A percentile compares a stretch with the other conserved stretches of the same genome.
Evolutionary conservation across 1,140 invertebrate genomes (phyloP).

Genomic region (Chymomyza costata): DNA sequence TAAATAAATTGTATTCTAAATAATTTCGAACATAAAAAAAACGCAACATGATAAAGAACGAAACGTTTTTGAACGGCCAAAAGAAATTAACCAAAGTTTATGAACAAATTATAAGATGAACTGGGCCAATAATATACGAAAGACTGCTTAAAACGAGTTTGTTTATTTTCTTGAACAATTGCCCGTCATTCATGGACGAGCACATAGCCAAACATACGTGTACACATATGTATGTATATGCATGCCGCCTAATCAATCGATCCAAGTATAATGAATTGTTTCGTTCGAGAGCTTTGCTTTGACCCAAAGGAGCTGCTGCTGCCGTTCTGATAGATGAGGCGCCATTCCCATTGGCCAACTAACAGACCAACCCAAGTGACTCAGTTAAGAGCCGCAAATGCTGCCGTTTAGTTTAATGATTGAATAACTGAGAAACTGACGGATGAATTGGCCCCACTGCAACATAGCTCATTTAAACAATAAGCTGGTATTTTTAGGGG

Average conservation of each 20-base stretch:
- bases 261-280: conserved; percentile 60
- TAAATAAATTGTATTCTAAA: conserved; percentile 64
- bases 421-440: conserved; percentile 26
- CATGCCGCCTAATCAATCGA: conserved; percentile 14
- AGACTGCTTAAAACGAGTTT: conserved; percentile 42
- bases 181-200: conserved; percentile 49
- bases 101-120: too few species aligned
- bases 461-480: neutral
- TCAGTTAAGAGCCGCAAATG: conserved; percentile 11
- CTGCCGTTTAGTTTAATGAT: conserved; percentile 56
- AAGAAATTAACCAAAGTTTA: conserved; percentile 15
- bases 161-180: conserved; percentile 71
- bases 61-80: conserved; percentile 15
- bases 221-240: neutral
- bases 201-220: conserved; percentile 31
- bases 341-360: conserved; percentile 35
- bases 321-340: conserved; percentile 50
- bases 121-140: too few species aligned
- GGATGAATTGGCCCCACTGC: conserved; percentile 5
- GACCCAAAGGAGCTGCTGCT: conserved; percentile 19
- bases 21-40: conserved; percentile 52
- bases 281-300: conserved; percentile 25
- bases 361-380: conserved; percentile 38
- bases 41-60: conserved; percentile 13
- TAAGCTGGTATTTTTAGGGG: conserved; percentile 60